Percentiles rank a stretch among this genome's conserved stretches.
Conservation (phyloP, 2,113 vertebrate genomes). For the human region GRCh38 chr13:101654001-101654500, state of each 20-base stretch:
- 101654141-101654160: neutral
- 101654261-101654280: neutral
- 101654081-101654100: neutral
- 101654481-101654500: neutral
- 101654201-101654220: neutral
- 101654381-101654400: neutral
- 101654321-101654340: neutral
- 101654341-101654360: neutral
- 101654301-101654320: neutral
- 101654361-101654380: too few relatives aligned
- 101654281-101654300: neutral
- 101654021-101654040: neutral
- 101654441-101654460: too few relatives aligned
- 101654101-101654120: neutral
- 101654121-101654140: neutral
- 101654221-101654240: neutral
- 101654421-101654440: too few relatives aligned
- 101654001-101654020: neutral
- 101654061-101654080: neutral
- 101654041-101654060: neutral
- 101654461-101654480: neutral
- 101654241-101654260: neutral
- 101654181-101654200: neutral
- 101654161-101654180: neutral
- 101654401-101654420: neutral